phyloP scores from a whole-genome alignment of 2,113 vertebrate genomes.

The Ageneiosus marmoratus region DNA sequence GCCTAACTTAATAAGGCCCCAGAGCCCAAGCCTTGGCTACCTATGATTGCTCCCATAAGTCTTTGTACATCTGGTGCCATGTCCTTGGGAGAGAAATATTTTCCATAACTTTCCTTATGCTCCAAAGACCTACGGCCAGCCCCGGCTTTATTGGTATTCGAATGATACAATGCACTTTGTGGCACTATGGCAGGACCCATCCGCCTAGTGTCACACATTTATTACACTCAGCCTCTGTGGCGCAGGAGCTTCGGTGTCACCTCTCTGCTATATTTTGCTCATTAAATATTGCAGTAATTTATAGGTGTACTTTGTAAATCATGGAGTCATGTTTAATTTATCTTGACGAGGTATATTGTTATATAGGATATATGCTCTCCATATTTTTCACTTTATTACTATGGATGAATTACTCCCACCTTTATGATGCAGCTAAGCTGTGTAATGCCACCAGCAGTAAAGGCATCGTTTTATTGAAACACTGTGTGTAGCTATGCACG shows the following conservation, averaged over 20 bases:
- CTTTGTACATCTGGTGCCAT: slow-evolving; percentile 92
- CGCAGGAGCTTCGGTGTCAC: slow-evolving; percentile 45
- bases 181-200: slow-evolving; percentile 72
- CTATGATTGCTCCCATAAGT: slow-evolving; percentile 99
- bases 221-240: slow-evolving; percentile 41
- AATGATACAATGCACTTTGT: slow-evolving; percentile 79
- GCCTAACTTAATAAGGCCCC: slow-evolving; percentile 95
- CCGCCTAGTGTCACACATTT: slow-evolving; percentile 63
- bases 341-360: slow-evolving; percentile 67
- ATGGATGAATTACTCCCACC: slow-evolving; percentile 66
- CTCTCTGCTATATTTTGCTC: slow-evolving; percentile 60
- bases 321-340: slow-evolving; percentile 68
- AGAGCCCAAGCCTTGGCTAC: slow-evolving; percentile 88
- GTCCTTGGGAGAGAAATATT: slow-evolving; percentile 94
- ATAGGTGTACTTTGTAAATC: slow-evolving; percentile 73
- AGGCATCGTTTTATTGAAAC: slow-evolving; percentile 65
- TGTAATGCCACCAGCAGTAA: slow-evolving; percentile 72
- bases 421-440: slow-evolving; percentile 75
- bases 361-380: slow-evolving; percentile 66
- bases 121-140: slow-evolving; percentile 65
- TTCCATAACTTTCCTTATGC: slow-evolving; percentile 92
- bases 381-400: slow-evolving; percentile 73
- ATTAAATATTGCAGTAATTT: slow-evolving; percentile 70
- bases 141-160: slow-evolving; percentile 81
- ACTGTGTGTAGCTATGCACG: slow-evolving; percentile 53